A percentile compares a stretch with the other conserved stretches of the same genome.
Conservation (phyloP, 2,888 invertebrate species). For the Drosophila mettleri region DNA sequence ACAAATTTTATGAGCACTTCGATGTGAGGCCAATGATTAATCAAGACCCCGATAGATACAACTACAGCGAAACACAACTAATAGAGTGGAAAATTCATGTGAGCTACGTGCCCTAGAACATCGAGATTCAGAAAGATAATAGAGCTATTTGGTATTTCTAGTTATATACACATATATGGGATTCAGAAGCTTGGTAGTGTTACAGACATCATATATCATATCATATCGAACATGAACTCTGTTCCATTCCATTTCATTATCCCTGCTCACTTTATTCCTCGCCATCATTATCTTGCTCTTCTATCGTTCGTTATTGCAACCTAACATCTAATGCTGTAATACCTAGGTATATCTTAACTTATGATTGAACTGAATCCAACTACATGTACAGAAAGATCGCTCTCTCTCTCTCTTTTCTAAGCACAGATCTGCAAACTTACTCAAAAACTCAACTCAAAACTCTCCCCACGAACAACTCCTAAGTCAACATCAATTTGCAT, state of each 20-base stretch:
- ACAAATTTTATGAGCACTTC: constrained; percentile 67
- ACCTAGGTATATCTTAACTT: too few relatives aligned
- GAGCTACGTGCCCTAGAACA: not conserved
- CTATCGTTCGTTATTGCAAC: too few relatives aligned
- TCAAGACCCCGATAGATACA: constrained; percentile 11
- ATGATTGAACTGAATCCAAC: too few relatives aligned
- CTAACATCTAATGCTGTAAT: too few relatives aligned
- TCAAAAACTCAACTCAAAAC: not conserved
- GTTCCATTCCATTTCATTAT: too few relatives aligned
- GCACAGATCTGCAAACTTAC: not conserved
- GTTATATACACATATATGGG: not conserved
- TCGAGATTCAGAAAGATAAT: not conserved
- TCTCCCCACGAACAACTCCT: not conserved
- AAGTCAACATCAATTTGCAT: not conserved
- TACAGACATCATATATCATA: too few relatives aligned
- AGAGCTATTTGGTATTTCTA: not conserved
- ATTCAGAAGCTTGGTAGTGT: too few relatives aligned
- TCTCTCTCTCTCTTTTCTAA: not conserved
- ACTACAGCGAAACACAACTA: not conserved
- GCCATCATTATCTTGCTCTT: too few relatives aligned
- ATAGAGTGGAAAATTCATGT: constrained; percentile 1
- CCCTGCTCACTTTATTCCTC: too few relatives aligned
- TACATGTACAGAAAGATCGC: too few relatives aligned
- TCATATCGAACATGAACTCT: too few relatives aligned
- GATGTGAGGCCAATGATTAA: constrained; percentile 60